A percentile compares a stretch with the other conserved stretches of the same genome.
These are phyloP conservation scores for Mylabris sibirica DNA, from an alignment of 2,888 invertebrate species.

Conservation along the genomic window DNA sequence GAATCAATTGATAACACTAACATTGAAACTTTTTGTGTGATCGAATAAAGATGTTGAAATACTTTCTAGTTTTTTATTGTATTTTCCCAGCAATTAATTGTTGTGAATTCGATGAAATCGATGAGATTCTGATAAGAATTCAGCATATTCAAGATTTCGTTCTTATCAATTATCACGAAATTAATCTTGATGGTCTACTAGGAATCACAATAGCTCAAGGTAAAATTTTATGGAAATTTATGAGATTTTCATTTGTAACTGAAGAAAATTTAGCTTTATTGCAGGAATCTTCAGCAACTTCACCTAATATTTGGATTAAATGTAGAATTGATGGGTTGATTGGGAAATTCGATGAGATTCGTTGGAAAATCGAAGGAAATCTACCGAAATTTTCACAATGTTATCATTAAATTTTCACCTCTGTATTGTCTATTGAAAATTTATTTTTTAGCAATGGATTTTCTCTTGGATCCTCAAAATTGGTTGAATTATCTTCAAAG, in stretches of 20 bases:
- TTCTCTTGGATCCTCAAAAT: slow-evolving; percentile 37
- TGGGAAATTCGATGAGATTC: slow-evolving; percentile 38
- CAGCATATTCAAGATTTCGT: slow-evolving; percentile 17
- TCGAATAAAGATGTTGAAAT: neutral
- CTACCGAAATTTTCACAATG: slow-evolving; percentile 37
- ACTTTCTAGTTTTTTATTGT: neutral
- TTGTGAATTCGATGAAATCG: neutral
- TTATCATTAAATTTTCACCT: neutral
- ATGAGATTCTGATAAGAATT: neutral
- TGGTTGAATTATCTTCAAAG: slow-evolving; percentile 38
- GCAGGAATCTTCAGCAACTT: neutral
- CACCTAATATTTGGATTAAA: neutral
- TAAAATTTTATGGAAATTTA: slow-evolving; percentile 38
- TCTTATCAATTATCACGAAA: slow-evolving; percentile 46
- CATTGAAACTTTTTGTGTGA: neutral
- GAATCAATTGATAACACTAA: neutral
- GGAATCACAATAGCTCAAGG: slow-evolving; percentile 59
- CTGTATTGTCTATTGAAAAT: neutral
- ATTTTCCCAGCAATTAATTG: neutral
- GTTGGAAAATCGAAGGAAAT: slow-evolving; percentile 32
- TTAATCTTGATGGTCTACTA: slow-evolving; percentile 58
- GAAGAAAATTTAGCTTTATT: neutral
- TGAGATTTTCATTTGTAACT: neutral
- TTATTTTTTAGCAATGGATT: slow-evolving; percentile 34
- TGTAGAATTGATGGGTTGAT: slow-evolving; percentile 23